Percentiles rank a stretch among this genome's conserved stretches.
Evolutionary conservation across 2,113 vertebrate genomes (phyloP).

Genomic region (Lepus europaeus): DNA sequence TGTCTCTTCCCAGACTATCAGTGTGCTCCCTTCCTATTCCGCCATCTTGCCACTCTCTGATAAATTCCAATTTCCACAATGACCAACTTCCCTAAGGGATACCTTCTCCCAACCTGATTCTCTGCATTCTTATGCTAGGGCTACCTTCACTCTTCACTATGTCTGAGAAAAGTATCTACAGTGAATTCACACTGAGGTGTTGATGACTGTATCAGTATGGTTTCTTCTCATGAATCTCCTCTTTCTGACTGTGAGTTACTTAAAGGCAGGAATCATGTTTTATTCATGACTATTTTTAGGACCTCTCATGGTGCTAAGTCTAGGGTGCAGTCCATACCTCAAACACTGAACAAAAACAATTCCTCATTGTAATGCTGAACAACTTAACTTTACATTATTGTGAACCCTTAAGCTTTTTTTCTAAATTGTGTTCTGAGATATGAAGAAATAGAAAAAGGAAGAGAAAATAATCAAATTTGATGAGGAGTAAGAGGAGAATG

Average conservation of each 20-base stretch:
- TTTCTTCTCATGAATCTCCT: conserved; percentile 51
- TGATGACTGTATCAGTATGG: conserved; percentile 69
- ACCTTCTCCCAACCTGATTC: neutral
- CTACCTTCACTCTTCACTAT: conserved; percentile 51
- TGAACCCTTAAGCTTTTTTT: conserved; percentile 43
- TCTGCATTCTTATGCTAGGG: neutral
- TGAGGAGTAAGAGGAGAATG: neutral
- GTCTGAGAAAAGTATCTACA: conserved; percentile 70
- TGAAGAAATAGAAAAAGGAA: neutral
- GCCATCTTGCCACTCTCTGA: neutral
- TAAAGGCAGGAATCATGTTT: conserved; percentile 72
- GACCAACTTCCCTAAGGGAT: neutral
- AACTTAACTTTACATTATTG: neutral
- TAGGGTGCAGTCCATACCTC: neutral
- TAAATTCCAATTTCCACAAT: neutral
- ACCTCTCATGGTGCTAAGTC: conserved; percentile 40
- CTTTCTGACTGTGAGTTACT: conserved; percentile 72
- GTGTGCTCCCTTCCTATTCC: too few relatives aligned
- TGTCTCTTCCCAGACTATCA: too few relatives aligned
- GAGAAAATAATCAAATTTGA: neutral
- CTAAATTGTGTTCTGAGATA: neutral
- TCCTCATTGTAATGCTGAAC: conserved; percentile 10
- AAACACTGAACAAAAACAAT: conserved; percentile 44
- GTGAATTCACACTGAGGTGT: conserved; percentile 75
- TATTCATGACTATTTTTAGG: conserved; percentile 73